A percentile compares a stretch with the other conserved stretches of the same genome.
Conservation (phyloP, 2,797 vertebrate species). For the Dipus sagitta region DNA sequence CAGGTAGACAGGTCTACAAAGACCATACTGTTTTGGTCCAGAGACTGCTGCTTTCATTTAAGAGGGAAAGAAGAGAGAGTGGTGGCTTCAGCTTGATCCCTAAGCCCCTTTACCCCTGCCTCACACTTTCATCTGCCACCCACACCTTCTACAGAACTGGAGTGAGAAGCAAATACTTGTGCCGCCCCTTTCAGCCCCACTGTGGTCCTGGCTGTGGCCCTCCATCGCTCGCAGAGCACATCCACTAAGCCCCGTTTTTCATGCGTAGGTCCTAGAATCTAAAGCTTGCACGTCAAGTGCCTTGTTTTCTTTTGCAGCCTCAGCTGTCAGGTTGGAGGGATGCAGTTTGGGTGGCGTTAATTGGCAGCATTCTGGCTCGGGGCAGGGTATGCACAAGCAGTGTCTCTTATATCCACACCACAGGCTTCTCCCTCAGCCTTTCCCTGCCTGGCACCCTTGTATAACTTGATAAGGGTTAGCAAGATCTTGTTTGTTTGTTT, state of each 20-base stretch:
- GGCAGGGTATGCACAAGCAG: background rate
- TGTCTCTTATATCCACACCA: background rate
- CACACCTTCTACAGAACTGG: background rate
- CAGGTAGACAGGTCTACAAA: background rate
- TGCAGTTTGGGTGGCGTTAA: background rate
- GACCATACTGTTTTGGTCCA: fast-evolving
- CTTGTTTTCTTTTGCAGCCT: background rate
- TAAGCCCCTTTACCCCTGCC: fast-evolving
- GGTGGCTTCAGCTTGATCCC: background rate
- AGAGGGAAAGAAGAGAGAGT: background rate
- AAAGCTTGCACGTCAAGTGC: background rate
- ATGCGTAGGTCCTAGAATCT: background rate
- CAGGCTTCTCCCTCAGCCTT: background rate
- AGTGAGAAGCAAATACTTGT: background rate
- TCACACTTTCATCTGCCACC: background rate
- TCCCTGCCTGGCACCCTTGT: background rate
- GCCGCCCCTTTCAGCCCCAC: fast-evolving
- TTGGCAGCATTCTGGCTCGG: background rate
- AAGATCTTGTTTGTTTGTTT: background rate
- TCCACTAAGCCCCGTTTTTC: background rate
- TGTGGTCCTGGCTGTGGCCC: slow-evolving; percentile 2
- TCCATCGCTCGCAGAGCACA: background rate
- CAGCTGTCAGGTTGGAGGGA: slow-evolving; percentile 27
- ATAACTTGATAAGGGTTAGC: background rate
- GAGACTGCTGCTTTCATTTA: background rate